A percentile compares a stretch with the other conserved stretches of the same genome.
These are phyloP conservation scores for Vireo griseus DNA, from an alignment of 2,797 vertebrate genomes.

Conservation along the genomic window DNA sequence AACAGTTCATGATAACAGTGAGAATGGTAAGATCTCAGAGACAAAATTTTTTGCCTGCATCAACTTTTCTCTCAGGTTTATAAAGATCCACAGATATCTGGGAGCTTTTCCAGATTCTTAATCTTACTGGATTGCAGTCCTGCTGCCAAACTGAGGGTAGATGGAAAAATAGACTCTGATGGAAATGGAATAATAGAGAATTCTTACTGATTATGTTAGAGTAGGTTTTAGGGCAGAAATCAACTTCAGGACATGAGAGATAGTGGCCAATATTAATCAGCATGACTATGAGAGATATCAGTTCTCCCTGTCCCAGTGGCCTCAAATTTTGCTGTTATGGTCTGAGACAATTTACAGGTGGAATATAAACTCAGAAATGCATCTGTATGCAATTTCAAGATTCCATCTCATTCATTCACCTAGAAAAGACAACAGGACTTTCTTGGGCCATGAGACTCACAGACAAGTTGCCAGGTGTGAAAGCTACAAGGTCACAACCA, in stretches of 20 bases:
- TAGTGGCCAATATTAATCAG: background rate
- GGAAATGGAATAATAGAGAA: background rate
- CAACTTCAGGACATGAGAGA: background rate
- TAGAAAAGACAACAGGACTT: background rate
- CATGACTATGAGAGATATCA: background rate
- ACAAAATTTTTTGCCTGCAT: background rate
- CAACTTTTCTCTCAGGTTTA: background rate
- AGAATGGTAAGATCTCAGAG: background rate
- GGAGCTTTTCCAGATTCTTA: background rate
- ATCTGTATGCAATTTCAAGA: background rate
- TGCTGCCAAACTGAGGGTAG: background rate
- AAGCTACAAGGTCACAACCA: background rate
- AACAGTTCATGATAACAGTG: background rate
- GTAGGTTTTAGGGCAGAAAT: background rate
- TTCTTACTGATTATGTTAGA: background rate
- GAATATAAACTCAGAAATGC: background rate
- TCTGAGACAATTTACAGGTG: background rate
- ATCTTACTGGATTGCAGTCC: background rate
- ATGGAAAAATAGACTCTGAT: background rate
- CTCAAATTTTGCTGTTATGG: background rate
- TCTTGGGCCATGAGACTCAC: background rate
- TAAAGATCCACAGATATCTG: background rate
- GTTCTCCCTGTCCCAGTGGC: background rate
- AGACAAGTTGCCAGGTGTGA: rapidly evolving
- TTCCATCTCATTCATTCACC: background rate